Percentiles rank a stretch among this genome's conserved stretches.
These are phyloP conservation scores for Epizoanthus illoricatus DNA, from an alignment of 92 coral and sea anemone genomes.

Conservation along the genomic window DNA sequence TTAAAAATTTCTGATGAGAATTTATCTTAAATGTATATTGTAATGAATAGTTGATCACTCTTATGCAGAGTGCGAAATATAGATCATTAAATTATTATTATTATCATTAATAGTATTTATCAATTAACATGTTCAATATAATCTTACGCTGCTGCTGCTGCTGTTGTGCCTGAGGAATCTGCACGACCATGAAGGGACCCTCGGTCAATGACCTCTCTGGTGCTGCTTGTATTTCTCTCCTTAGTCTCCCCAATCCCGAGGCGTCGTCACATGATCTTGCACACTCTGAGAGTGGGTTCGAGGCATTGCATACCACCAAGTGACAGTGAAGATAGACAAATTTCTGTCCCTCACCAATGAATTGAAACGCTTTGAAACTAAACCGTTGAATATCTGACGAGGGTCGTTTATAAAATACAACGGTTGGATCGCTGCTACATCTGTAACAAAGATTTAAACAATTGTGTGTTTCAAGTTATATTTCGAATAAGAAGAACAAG, in stretches of 20 bases:
- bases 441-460: constrained; percentile 22
- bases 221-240: constrained; percentile 48
- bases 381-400: constrained; percentile 59
- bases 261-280: constrained; percentile 50
- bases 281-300: constrained; percentile 67
- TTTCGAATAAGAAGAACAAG: too few species aligned
- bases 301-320: constrained; percentile 77
- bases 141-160: constrained; percentile 43
- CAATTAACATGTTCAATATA: too few species aligned
- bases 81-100: not conserved
- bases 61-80: too few species aligned
- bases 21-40: too few species aligned
- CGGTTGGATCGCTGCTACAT: constrained; percentile 74
- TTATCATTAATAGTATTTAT: too few species aligned
- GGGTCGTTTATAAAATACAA: constrained; percentile 36
- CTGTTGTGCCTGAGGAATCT: constrained; percentile 24
- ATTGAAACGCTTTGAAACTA: constrained; percentile 81
- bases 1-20: too few species aligned
- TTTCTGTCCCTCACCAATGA: constrained; percentile 57
- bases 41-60: too few species aligned
- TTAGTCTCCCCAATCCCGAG: constrained; percentile 35
- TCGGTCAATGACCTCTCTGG: constrained; percentile 64
- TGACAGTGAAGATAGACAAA: constrained; percentile 80
- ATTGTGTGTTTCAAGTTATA: too few species aligned
- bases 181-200: constrained; percentile 68